Evolutionary conservation across 2,888 invertebrate genomes (phyloP).

Genomic region (Carcina quercana): DNA sequence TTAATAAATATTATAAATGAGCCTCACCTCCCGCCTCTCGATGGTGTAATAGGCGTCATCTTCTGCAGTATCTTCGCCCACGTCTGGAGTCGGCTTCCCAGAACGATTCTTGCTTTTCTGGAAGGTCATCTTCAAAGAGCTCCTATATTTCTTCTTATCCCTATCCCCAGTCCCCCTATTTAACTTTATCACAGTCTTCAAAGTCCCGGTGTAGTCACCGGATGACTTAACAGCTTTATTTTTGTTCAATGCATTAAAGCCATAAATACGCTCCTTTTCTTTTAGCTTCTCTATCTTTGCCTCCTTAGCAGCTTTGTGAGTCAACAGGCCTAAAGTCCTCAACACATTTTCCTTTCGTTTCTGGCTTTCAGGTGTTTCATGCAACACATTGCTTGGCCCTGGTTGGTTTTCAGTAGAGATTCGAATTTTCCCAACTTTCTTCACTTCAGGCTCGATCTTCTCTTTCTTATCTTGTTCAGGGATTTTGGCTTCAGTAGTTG

Average conservation of each 20-base stretch:
- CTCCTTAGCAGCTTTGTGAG: slow-evolving; percentile 82
- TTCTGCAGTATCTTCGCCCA: slow-evolving; percentile 43
- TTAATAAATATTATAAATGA: no score
- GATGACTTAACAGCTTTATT: slow-evolving; percentile 41
- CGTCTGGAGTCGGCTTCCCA: slow-evolving; percentile 65
- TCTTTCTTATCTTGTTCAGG: no score
- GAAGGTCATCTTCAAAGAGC: slow-evolving; percentile 85
- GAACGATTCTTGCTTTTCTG: slow-evolving; percentile 79
- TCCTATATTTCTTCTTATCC: slow-evolving; percentile 78
- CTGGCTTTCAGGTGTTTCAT: slow-evolving; percentile 77
- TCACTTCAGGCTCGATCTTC: background rate
- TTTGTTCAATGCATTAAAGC: slow-evolving; percentile 26
- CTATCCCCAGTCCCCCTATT: slow-evolving; percentile 67
- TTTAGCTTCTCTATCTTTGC: slow-evolving; percentile 75
- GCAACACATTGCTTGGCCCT: slow-evolving; percentile 51
- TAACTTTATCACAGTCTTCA: slow-evolving; percentile 89
- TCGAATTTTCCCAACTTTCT: slow-evolving; percentile 18
- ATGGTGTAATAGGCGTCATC: slow-evolving; percentile 79
- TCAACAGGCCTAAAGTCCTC: slow-evolving; percentile 82
- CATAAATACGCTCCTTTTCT: slow-evolving; percentile 58
- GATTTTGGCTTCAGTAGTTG: no score
- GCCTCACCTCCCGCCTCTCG: slow-evolving; percentile 72
- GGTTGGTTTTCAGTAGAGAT: slow-evolving; percentile 43
- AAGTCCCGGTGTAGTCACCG: slow-evolving; percentile 82
- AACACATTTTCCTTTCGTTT: slow-evolving; percentile 83